Conservation (phyloP, 2,113 vertebrate genomes). For the Azemiops feae region DNA sequence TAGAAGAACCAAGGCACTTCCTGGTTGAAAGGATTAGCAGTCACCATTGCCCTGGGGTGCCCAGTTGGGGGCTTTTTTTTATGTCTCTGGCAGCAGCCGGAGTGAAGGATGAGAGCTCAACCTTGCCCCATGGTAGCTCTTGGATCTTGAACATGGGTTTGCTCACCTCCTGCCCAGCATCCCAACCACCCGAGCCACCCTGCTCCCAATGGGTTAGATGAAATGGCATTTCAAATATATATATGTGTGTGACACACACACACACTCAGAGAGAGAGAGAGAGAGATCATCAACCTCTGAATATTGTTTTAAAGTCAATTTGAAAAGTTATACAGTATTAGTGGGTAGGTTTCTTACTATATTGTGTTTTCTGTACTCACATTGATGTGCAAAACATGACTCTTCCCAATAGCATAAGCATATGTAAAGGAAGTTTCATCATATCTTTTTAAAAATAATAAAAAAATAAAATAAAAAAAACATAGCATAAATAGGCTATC, state of each 20-base stretch:
- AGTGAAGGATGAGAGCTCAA: neutral
- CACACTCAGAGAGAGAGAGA: neutral
- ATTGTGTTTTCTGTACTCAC: neutral
- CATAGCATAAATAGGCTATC: neutral
- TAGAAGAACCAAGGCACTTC: neutral
- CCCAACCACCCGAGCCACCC: neutral
- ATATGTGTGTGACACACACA: too few relatives aligned
- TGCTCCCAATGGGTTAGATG: neutral
- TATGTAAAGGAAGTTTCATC: neutral
- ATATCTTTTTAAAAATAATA: neutral
- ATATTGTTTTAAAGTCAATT: neutral
- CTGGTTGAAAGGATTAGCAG: neutral
- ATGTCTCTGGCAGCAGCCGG: too few relatives aligned
- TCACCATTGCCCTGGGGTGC: neutral
- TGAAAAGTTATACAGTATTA: neutral
- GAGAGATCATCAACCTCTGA: neutral
- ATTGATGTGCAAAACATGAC: neutral
- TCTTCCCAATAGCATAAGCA: neutral
- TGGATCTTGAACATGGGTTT: neutral
- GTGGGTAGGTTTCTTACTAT: neutral
- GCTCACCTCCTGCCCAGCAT: neutral
- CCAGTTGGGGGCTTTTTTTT: neutral
- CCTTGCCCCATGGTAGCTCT: too few relatives aligned
- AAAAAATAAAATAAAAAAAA: neutral
- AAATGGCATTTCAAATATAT: neutral